phyloP scores from a whole-genome alignment of 2,888 invertebrate genomes.

The Gastracanthus pulcherrimus region DNA sequence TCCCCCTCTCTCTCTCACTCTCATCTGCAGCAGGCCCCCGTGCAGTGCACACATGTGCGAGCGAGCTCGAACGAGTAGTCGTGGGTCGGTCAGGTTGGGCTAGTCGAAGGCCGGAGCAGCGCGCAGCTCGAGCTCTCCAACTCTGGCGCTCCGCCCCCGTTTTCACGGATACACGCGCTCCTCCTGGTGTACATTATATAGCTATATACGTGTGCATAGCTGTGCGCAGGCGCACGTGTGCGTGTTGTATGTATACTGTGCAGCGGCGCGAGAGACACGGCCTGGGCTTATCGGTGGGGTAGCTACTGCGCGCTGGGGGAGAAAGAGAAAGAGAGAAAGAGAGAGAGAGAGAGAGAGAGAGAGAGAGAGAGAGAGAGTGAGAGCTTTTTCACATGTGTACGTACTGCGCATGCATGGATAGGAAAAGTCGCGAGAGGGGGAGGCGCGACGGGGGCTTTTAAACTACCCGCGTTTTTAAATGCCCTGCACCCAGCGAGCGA shows the following conservation, averaged over 20 bases:
- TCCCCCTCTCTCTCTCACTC: too few species aligned
- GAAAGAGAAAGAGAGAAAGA: background rate
- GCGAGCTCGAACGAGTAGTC: background rate
- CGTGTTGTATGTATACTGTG: background rate
- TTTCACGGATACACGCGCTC: constrained; percentile 33
- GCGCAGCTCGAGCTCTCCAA: constrained; percentile 4
- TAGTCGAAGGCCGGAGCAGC: constrained; percentile 36
- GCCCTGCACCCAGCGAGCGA: constrained; percentile 1
- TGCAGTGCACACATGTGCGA: background rate
- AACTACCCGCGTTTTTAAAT: constrained; percentile 56
- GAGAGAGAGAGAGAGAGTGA: background rate
- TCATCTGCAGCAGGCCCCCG: constrained; percentile 33
- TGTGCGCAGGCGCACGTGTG: constrained; percentile 27
- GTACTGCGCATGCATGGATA: background rate
- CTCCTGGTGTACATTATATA: background rate
- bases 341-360: background rate
- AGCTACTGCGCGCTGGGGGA: background rate
- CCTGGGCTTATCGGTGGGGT: background rate
- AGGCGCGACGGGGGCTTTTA: constrained; percentile 37
- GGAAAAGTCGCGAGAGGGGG: background rate
- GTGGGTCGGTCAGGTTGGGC: constrained; percentile 30
- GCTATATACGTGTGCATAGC: background rate
- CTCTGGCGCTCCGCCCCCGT: constrained; percentile 44
- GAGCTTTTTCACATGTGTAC: constrained; percentile 25
- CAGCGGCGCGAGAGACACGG: background rate